Evolutionary conservation across 1,140 invertebrate genomes (phyloP).

Genomic region (Apis laboriosa): DNA sequence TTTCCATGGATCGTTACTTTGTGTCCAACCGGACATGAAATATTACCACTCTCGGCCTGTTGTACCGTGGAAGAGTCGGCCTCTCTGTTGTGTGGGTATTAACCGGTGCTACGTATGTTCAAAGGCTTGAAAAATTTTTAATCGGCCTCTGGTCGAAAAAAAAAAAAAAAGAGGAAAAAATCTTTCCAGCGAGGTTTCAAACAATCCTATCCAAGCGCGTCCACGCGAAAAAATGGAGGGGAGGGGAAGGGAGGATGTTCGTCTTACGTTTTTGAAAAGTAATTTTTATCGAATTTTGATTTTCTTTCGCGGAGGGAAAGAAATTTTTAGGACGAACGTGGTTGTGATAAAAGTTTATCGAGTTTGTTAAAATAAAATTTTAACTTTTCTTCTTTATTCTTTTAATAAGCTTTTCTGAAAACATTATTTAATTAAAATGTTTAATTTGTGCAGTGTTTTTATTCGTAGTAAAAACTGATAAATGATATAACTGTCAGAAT

Average conservation of each 20-base stretch:
- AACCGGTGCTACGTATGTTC: neutral
- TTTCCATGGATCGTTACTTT: constrained; percentile 13
- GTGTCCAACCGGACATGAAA: constrained; percentile 2
- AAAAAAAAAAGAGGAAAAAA: neutral
- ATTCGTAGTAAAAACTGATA: too few relatives aligned
- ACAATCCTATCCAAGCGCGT: neutral
- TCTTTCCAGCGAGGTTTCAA: neutral
- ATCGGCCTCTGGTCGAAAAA: neutral
- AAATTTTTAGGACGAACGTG: too few relatives aligned
- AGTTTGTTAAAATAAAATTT: too few relatives aligned
- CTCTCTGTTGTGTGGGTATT: neutral
- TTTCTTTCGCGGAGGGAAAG: too few relatives aligned
- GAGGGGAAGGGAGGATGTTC: neutral
- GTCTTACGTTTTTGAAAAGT: neutral
- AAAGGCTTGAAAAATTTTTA: neutral
- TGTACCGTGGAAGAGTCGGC: neutral
- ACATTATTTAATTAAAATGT: too few relatives aligned
- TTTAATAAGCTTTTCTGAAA: too few relatives aligned
- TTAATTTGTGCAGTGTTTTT: too few relatives aligned
- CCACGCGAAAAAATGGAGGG: neutral
- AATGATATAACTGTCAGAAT: too few relatives aligned
- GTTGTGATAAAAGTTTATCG: too few relatives aligned
- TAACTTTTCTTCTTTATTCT: too few relatives aligned
- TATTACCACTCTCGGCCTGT: neutral
- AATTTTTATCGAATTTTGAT: neutral